phyloP scores from a whole-genome alignment of 2,888 invertebrate genomes.

The Dromius quadrimaculatus region DNA sequence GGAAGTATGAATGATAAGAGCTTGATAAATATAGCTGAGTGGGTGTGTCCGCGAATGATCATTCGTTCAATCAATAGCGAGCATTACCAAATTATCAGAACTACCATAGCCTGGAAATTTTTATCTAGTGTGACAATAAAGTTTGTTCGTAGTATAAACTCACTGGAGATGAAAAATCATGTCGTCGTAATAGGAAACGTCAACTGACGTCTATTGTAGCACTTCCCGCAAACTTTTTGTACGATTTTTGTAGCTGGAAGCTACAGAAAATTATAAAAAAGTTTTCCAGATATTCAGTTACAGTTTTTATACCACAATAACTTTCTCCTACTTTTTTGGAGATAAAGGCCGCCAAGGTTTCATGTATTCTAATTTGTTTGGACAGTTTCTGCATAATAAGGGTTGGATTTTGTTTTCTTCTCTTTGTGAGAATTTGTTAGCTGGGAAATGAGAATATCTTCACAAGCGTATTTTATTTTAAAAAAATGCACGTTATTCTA shows the following conservation, averaged over 20 bases:
- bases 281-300: slow-evolving; percentile 4
- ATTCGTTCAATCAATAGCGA: too few relatives aligned
- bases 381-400: neutral
- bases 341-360: neutral
- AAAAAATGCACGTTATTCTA: too few relatives aligned
- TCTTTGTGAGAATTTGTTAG: neutral
- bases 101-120: too few relatives aligned
- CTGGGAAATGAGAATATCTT: slow-evolving; percentile 3
- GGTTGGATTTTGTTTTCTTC: neutral
- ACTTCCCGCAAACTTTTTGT: slow-evolving; percentile 9
- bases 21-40: too few relatives aligned
- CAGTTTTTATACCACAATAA: slow-evolving; percentile 15
- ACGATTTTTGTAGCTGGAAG: slow-evolving; percentile 18
- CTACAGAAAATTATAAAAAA: slow-evolving; percentile 18
- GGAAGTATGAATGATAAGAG: too few relatives aligned
- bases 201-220: slow-evolving; percentile 17
- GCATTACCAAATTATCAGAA: too few relatives aligned
- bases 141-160: too few relatives aligned
- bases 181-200: too few relatives aligned
- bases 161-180: too few relatives aligned
- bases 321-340: slow-evolving; percentile 17
- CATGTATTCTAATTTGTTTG: slow-evolving; percentile 27
- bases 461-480: too few relatives aligned
- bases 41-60: too few relatives aligned
- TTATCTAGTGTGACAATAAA: too few relatives aligned